Evolutionary conservation across 1,140 invertebrate species (phyloP).

Genomic region (Orussus abietinus): DNA sequence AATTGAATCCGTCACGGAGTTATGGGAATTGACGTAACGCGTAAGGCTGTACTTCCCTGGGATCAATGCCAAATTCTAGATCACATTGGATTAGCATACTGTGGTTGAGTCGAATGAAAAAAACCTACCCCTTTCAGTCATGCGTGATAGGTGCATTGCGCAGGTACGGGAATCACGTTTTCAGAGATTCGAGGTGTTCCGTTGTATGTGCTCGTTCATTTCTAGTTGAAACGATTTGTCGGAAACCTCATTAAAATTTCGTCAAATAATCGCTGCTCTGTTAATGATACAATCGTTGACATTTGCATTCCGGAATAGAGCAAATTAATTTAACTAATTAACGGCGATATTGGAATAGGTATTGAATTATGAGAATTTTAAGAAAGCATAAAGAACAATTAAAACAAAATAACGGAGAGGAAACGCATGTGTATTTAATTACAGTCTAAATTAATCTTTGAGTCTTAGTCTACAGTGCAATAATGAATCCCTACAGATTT

Average conservation of each 20-base stretch:
- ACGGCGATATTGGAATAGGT: no score
- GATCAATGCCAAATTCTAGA: conserved; percentile 14
- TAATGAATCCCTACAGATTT: no score
- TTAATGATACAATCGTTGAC: conserved; percentile 10
- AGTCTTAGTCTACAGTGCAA: no score
- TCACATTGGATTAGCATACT: conserved; percentile 19
- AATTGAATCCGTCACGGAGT: not conserved
- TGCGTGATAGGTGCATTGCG: conserved; percentile 27
- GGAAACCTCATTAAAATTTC: conserved; percentile 1
- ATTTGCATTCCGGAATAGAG: no score
- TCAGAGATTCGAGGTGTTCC: conserved; percentile 12
- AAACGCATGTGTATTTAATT: no score
- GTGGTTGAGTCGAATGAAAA: conserved; percentile 12
- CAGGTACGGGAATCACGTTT: conserved; percentile 20
- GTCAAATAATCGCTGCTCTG: conserved; percentile 15
- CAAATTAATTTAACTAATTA: no score
- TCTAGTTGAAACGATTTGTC: conserved; percentile 9
- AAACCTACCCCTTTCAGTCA: conserved; percentile 24
- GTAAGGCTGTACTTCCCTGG: not conserved
- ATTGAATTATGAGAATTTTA: no score
- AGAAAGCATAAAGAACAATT: no score
- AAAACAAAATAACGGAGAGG: no score
- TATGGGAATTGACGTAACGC: conserved; percentile 1
- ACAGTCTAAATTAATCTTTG: no score
- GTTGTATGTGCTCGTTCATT: conserved; percentile 18